Conservation (phyloP, 2,888 invertebrate species). For the Cryptocheilus praepositus region DNA sequence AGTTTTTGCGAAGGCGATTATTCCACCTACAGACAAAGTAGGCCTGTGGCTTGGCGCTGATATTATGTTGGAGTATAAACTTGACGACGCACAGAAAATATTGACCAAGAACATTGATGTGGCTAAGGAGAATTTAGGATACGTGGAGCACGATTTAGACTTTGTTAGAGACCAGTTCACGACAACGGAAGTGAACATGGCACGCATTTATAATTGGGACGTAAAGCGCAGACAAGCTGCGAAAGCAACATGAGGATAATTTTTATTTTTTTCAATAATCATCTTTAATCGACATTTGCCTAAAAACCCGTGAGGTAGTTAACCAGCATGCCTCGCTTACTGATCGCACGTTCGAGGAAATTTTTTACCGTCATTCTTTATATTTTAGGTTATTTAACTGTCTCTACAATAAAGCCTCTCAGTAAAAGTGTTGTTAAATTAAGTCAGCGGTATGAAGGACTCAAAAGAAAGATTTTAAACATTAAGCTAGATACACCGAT, state of each 20-base stretch:
- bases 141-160: slow-evolving; percentile 94
- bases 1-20: slow-evolving; percentile 86
- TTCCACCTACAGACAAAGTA: slow-evolving; percentile 93
- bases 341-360: background rate
- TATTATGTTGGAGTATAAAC: slow-evolving; percentile 96
- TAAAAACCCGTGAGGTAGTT: slow-evolving; percentile 36
- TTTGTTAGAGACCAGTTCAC: slow-evolving; percentile 98
- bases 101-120: slow-evolving; percentile 89
- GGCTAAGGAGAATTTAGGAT: slow-evolving; percentile 88
- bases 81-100: slow-evolving; percentile 92
- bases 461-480: slow-evolving; percentile 31
- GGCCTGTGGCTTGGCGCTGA: slow-evolving; percentile 91
- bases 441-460: slow-evolving; percentile 29
- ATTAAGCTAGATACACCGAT: slow-evolving; percentile 38
- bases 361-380: slow-evolving; percentile 9
- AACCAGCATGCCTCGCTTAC: background rate
- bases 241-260: slow-evolving; percentile 68
- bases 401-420: slow-evolving; percentile 23
- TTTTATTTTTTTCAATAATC: slow-evolving; percentile 16
- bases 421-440: slow-evolving; percentile 23
- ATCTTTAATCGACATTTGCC: slow-evolving; percentile 35
- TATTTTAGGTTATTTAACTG: slow-evolving; percentile 33
- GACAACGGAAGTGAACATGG: slow-evolving; percentile 99
- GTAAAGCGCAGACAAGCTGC: slow-evolving; percentile 92
- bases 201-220: slow-evolving; percentile 98